phyloP scores from a whole-genome alignment of 30 jellyfish, hydroid and myxozoan genomes.

The Pelagia noctiluca region DNA sequence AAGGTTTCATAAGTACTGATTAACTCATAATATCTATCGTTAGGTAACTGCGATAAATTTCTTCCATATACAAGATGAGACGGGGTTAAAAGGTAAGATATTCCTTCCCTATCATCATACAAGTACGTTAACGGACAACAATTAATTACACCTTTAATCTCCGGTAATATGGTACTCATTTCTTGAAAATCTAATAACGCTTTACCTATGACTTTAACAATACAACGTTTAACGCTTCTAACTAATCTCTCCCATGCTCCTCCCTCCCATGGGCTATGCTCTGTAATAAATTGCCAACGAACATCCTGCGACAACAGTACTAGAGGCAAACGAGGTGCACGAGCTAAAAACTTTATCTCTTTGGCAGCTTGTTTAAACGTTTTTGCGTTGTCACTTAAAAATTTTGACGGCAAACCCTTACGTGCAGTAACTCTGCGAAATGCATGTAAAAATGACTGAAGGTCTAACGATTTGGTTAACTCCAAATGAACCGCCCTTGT shows the following conservation, averaged over 20 bases:
- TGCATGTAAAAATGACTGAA: constrained; percentile 34
- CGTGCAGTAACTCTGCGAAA: constrained; percentile 50
- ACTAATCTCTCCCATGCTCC: constrained; percentile 59
- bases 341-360: constrained; percentile 5
- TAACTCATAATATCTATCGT: not conserved
- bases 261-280: constrained; percentile 39
- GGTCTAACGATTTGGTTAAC: constrained; percentile 19
- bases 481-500: constrained; percentile 65
- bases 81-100: constrained; percentile 61
- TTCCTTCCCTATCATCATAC: constrained; percentile 47
- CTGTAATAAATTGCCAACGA: constrained; percentile 32
- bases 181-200: constrained; percentile 9
- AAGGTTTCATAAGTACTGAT: constrained; percentile 34
- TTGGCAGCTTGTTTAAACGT: constrained; percentile 49
- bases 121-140: constrained; percentile 18
- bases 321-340: constrained; percentile 8
- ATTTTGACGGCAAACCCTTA: constrained; percentile 35
- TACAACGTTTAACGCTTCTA: constrained; percentile 17
- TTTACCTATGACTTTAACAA: constrained; percentile 27
- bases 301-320: constrained; percentile 3
- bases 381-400: constrained; percentile 52
- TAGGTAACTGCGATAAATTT: constrained; percentile 55
- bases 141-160: constrained; percentile 21
- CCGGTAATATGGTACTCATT: constrained; percentile 25
- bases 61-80: constrained; percentile 70